Evolutionary conservation across 2,797 vertebrate genomes (phyloP).

Genomic region (Periparus ater): DNA sequence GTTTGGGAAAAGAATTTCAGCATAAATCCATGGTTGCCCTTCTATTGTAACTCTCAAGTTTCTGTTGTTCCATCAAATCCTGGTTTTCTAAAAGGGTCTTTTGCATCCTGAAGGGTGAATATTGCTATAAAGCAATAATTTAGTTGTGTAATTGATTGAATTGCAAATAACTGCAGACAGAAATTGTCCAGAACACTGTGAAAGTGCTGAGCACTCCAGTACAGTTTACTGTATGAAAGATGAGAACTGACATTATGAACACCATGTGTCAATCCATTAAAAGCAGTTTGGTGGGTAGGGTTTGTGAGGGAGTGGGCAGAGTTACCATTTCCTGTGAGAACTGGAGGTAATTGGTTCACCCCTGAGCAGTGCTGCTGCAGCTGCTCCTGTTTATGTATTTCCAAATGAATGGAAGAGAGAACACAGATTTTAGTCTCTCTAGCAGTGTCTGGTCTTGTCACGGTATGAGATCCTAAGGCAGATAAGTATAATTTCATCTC

Average conservation of each 20-base stretch:
- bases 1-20: not conserved
- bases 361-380: not conserved
- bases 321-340: not conserved
- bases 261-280: not conserved
- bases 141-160: not conserved
- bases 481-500: not conserved
- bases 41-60: not conserved
- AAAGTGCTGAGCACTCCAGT: not conserved
- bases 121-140: not conserved
- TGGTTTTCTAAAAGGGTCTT: not conserved
- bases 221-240: not conserved
- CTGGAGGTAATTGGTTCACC: not conserved
- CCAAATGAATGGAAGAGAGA: not conserved
- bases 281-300: not conserved
- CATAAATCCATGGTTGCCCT: not conserved
- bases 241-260: not conserved
- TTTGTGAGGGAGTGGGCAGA: not conserved
- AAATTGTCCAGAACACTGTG: not conserved
- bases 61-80: not conserved
- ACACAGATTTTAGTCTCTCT: not conserved
- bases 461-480: not conserved
- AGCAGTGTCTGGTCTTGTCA: not conserved
- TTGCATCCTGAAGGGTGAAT: not conserved
- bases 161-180: not conserved
- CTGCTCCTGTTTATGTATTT: not conserved